phyloP scores from a whole-genome alignment of 2,797 vertebrate species.

The Tapirus indicus region DNA sequence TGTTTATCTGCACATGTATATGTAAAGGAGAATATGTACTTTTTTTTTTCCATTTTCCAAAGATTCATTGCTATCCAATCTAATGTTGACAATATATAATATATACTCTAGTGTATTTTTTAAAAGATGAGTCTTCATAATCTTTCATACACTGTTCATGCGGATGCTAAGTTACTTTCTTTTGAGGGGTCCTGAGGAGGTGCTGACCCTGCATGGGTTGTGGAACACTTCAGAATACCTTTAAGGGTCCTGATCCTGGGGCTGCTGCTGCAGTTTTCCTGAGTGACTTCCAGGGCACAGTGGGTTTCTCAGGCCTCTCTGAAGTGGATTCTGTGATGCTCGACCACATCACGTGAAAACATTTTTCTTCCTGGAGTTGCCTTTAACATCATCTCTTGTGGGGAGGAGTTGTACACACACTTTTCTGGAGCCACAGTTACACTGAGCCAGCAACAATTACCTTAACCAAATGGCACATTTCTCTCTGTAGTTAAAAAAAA shows the following conservation, averaged over 20 bases:
- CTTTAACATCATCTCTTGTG: background rate
- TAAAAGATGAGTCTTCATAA: background rate
- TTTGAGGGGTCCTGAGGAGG: background rate
- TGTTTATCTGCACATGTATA: background rate
- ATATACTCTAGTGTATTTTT: background rate
- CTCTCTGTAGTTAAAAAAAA: conserved; percentile 32
- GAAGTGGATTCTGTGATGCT: background rate
- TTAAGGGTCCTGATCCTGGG: accelerated
- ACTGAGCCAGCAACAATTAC: background rate
- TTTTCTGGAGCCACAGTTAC: background rate
- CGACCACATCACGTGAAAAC: background rate
- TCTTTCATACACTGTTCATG: background rate
- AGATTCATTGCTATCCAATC: conserved; percentile 16
- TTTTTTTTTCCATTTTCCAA: conserved; percentile 3
- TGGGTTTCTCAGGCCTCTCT: background rate
- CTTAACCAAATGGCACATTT: background rate
- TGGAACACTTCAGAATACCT: background rate
- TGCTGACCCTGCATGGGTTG: background rate
- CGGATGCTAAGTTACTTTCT: background rate
- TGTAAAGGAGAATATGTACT: background rate
- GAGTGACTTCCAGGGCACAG: background rate
- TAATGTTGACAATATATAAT: background rate
- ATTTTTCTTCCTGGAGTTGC: background rate
- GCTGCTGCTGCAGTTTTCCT: background rate
- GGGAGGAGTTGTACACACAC: background rate